phyloP scores from a whole-genome alignment of 2,888 invertebrate species.

The Melolontha melolontha region DNA sequence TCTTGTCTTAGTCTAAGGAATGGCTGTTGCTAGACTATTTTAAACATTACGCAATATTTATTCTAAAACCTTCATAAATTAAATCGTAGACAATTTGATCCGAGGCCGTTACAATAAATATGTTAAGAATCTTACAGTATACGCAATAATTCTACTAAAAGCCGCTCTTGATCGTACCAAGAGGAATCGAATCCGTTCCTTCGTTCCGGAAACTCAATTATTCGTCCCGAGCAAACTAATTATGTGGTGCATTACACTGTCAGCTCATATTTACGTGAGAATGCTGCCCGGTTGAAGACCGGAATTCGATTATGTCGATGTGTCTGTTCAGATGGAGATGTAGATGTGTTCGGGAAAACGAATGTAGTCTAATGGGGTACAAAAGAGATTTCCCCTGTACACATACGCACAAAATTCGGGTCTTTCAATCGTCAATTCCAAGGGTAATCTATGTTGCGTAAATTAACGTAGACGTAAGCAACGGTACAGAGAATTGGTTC shows the following conservation, averaged over 20 bases:
- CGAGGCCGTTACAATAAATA: constrained; percentile 14
- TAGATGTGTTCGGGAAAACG: constrained; percentile 32
- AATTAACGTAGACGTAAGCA: constrained; percentile 16
- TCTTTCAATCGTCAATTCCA: background rate
- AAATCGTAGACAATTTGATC: background rate
- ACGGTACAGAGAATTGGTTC: background rate
- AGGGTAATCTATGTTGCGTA: constrained; percentile 15
- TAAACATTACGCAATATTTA: background rate
- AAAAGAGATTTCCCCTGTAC: constrained; percentile 21
- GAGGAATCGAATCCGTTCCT: constrained; percentile 32
- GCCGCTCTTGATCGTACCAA: background rate
- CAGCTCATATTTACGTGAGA: constrained; percentile 41
- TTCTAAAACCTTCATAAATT: background rate
- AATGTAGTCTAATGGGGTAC: constrained; percentile 27
- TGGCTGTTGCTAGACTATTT: no score
- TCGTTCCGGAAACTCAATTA: constrained; percentile 39
- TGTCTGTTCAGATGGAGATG: constrained; percentile 33
- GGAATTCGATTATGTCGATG: constrained; percentile 35
- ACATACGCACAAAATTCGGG: constrained; percentile 9
- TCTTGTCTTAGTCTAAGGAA: no score
- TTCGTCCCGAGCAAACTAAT: constrained; percentile 43
- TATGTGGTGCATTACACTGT: constrained; percentile 43
- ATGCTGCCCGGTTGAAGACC: constrained; percentile 21
- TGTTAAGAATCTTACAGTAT: constrained; percentile 1
- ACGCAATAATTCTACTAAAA: constrained; percentile 10